Evolutionary conservation across 2,888 invertebrate species (phyloP), one percentile per base, ranked within the genome.

Genomic region (Hydropsyche betteni): DNA sequence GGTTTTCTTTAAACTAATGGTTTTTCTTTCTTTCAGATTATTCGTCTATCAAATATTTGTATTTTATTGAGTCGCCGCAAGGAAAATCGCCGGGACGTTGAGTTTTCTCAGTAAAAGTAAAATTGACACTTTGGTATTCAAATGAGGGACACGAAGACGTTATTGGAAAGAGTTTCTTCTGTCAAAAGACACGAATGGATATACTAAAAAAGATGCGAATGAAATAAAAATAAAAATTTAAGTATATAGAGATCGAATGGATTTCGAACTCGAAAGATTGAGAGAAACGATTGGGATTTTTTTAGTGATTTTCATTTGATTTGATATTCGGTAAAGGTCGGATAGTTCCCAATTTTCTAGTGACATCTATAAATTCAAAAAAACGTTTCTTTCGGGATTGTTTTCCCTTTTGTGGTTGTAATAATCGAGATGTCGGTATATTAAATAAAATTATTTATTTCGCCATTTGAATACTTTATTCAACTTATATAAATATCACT

Each of bases 81-180:
- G 10, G 58, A 72, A 72, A 72, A 72, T 72, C 58, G 58, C 34
- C 7, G 2, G 36, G 33, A 14, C 8, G 34, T 14, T 14, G 50
- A 72, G 12, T 58, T 72, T 72, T 61, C 61, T 51, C 58, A 38
- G 38, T n/a, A 50, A 72, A 8, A 55, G 55, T 36, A 36, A 72
- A 72, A 72, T 72, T 72, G 72, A 72, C 72, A 72, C 72, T 72
- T 72, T 72, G 72, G 61, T 72, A 72, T 72, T 72, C 72, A 72
- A 72, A 72, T 72, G 72, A 72, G 72, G 72, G 36, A 61, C 61
- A 72, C 58, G 36, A 36, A 52, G 58, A 6, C 70, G 14, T 6
- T 72, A 72, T 72, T 58, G 72, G 61, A 61, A 72, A 0, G 55
- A 72, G 61, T 72, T 44, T 71, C 55, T 33, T 5, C 36, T 72